Percentiles rank a stretch among this genome's conserved stretches.
phyloP scores from a whole-genome alignment of 92 coral and sea anemone genomes.

The Epizoanthus ramosus region DNA sequence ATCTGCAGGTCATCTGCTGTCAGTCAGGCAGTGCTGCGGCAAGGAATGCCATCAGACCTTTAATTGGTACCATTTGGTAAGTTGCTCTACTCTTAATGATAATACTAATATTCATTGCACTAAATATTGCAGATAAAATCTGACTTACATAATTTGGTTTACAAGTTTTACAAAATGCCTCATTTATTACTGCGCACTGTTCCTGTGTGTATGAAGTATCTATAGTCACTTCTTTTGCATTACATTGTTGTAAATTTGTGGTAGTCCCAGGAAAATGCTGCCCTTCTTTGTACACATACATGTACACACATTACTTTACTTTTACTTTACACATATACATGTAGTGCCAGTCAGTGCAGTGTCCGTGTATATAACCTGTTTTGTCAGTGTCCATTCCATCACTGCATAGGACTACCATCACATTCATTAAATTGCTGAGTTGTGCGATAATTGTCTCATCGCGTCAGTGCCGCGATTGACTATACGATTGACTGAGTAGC shows the following conservation, averaged over 20 bases:
- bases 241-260: too few relatives aligned
- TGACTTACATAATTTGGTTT: background rate
- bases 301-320: too few relatives aligned
- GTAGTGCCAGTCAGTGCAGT: background rate
- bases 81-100: background rate
- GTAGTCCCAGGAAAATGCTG: background rate
- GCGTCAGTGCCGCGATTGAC: background rate
- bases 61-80: slow-evolving; percentile 94
- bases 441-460: too few relatives aligned
- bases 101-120: background rate
- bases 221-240: too few relatives aligned
- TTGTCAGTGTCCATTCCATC: too few relatives aligned
- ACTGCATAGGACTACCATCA: too few relatives aligned
- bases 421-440: too few relatives aligned
- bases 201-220: too few relatives aligned
- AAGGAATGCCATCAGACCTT: slow-evolving; percentile 87
- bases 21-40: slow-evolving; percentile 86
- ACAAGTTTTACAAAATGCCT: background rate
- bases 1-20: slow-evolving; percentile 84
- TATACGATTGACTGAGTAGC: background rate
- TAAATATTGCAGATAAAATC: background rate
- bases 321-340: too few relatives aligned
- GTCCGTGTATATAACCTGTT: too few relatives aligned
- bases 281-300: background rate
- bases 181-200: too few relatives aligned